A percentile compares a stretch with the other conserved stretches of the same genome.
Conservation (phyloP, 2,797 vertebrate genomes). For the Parotocinclus haroldoi region DNA sequence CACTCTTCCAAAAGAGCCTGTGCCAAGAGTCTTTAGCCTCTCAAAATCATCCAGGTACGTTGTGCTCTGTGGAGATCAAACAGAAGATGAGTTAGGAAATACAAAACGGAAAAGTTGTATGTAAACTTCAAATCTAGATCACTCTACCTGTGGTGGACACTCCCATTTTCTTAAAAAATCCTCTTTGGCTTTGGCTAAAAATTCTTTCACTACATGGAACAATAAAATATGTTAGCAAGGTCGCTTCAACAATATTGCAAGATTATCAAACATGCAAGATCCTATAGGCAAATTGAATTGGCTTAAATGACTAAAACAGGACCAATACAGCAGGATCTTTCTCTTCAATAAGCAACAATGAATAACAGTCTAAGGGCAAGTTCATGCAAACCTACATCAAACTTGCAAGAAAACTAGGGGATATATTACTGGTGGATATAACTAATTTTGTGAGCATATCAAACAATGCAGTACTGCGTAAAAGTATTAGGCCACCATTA, state of each 20-base stretch:
- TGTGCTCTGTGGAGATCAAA: conserved; percentile 78
- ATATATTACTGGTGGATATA: too few relatives aligned
- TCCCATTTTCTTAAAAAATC: conserved; percentile 99
- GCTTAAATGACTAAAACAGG: too few relatives aligned
- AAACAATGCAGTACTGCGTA: conserved; percentile 49
- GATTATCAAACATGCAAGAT: neutral
- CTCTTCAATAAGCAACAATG: too few relatives aligned
- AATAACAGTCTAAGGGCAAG: too few relatives aligned
- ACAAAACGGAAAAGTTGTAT: neutral
- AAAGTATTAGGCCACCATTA: too few relatives aligned
- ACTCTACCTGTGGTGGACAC: conserved; percentile 88
- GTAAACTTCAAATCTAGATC: neutral
- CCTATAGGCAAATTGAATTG: neutral
- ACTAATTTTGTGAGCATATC: too few relatives aligned
- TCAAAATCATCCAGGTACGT: conserved; percentile 96
- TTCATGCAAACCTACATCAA: conserved; percentile 20
- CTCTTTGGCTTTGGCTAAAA: conserved; percentile 99
- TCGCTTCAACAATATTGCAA: neutral
- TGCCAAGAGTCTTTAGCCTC: conserved; percentile 95
- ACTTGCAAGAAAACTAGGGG: conserved; percentile 22
- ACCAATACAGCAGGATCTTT: too few relatives aligned
- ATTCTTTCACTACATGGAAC: conserved; percentile 90
- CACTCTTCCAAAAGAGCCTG: conserved; percentile 96
- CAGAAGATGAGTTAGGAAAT: neutral
- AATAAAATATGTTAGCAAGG: conserved; percentile 13